Evolutionary conservation across 2,888 invertebrate genomes (phyloP).

Genomic region (Dermolepida albohirtum): DNA sequence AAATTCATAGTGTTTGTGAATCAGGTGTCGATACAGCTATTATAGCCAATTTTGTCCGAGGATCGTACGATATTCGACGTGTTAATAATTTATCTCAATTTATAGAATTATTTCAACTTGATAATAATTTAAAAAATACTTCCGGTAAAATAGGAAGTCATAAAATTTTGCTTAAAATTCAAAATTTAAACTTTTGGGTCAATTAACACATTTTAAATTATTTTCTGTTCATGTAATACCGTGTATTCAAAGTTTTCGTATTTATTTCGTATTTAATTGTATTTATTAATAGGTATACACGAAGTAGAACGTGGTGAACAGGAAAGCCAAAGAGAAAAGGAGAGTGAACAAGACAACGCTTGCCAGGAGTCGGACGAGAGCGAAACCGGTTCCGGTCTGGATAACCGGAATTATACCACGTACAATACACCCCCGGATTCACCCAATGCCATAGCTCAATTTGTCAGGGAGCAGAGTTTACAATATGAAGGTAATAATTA

Average conservation of each 20-base stretch:
- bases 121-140: too few relatives aligned
- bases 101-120: too few relatives aligned
- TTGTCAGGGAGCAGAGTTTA: slow-evolving; percentile 72
- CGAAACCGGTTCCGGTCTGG: slow-evolving; percentile 74
- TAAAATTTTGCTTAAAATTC: too few relatives aligned
- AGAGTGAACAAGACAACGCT: slow-evolving; percentile 71
- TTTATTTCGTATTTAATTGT: slow-evolving; percentile 1
- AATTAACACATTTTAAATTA: too few relatives aligned
- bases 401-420: slow-evolving; percentile 73
- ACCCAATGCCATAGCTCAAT: slow-evolving; percentile 75
- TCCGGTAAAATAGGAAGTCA: too few relatives aligned
- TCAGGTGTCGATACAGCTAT: too few relatives aligned
- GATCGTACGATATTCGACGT: too few relatives aligned
- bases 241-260: neutral
- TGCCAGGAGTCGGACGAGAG: slow-evolving; percentile 70
- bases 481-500: slow-evolving; percentile 77
- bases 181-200: too few relatives aligned
- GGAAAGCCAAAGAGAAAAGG: slow-evolving; percentile 74
- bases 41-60: too few relatives aligned
- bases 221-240: too few relatives aligned
- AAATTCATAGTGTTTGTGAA: too few relatives aligned
- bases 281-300: slow-evolving; percentile 74
- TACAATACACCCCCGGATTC: slow-evolving; percentile 95
- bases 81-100: too few relatives aligned
- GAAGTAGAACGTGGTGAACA: slow-evolving; percentile 89